These are phyloP conservation scores for Sapayoa aenigma DNA, from an alignment of 2,113 vertebrate species.

Conservation along the genomic window DNA sequence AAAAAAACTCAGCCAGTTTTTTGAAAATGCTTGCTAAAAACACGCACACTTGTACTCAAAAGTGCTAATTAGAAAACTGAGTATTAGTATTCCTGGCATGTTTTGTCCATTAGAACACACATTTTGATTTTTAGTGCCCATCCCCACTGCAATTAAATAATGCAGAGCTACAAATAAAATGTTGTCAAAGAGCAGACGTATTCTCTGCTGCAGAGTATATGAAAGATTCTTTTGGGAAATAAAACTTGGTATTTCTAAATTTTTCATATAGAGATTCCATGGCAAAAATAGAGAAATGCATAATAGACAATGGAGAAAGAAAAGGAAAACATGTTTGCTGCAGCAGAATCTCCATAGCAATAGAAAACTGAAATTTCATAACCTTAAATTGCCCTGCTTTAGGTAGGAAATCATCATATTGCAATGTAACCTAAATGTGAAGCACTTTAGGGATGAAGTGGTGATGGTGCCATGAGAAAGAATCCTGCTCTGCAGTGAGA, in stretches of 20 bases:
- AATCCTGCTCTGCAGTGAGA: background rate
- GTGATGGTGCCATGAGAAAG: background rate
- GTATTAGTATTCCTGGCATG: background rate
- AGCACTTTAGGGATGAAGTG: background rate
- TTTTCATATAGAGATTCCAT: background rate
- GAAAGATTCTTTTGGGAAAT: background rate
- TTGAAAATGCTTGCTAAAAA: background rate
- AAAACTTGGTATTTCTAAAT: background rate
- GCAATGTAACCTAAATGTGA: background rate
- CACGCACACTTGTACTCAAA: background rate
- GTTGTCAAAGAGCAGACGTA: background rate
- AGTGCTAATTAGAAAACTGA: background rate
- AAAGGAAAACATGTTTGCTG: background rate
- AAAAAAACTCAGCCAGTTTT: background rate
- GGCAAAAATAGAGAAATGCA: background rate
- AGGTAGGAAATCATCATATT: background rate
- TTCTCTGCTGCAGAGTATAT: background rate
- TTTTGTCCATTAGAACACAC: background rate
- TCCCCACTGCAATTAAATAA: background rate
- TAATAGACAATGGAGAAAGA: background rate
- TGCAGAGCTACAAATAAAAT: background rate
- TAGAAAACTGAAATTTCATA: background rate
- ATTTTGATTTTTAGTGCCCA: background rate
- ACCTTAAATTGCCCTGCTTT: background rate
- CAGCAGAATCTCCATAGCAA: background rate